These are phyloP conservation scores for Sebastiscus tertius DNA, from an alignment of 2,797 vertebrate species.

Conservation along the genomic window DNA sequence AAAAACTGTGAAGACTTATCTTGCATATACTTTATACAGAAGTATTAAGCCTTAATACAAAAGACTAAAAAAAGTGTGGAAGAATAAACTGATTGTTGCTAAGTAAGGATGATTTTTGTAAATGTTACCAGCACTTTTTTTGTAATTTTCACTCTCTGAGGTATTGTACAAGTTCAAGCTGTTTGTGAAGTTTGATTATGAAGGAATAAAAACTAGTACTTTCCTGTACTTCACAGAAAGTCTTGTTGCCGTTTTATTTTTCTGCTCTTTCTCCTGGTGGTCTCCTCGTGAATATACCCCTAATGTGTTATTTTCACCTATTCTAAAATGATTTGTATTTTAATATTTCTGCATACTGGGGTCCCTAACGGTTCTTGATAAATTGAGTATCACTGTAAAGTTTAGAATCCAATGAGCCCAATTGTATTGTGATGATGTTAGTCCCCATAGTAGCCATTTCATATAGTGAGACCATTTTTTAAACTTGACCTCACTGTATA, in stretches of 20 bases:
- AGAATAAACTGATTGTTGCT: constrained; percentile 99
- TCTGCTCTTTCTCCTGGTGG: background rate
- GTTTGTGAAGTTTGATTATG: constrained; percentile 99
- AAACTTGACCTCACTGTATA: no score
- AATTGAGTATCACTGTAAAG: no score
- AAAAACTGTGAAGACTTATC: constrained; percentile 99
- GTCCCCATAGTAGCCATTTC: no score
- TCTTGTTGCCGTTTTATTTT: constrained; percentile 66
- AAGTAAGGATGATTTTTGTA: constrained; percentile 99
- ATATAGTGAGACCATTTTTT: no score
- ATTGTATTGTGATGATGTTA: no score
- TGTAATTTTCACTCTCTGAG: constrained; percentile 99
- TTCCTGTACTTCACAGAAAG: constrained; percentile 90
- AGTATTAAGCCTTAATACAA: constrained; percentile 99
- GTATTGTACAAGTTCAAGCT: constrained; percentile 99
- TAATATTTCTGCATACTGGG: no score
- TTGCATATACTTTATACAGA: constrained; percentile 99
- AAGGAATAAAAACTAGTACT: constrained; percentile 98
- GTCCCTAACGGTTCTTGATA: no score
- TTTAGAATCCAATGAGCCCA: no score
- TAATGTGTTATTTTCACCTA: no score
- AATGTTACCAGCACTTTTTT: constrained; percentile 99
- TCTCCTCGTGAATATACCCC: constrained; percentile 1
- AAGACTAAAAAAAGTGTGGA: constrained; percentile 99
- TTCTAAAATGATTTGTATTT: no score